Conservation (phyloP, 1,140 invertebrate genomes). For the Pseudomyrmex cubaensis region DNA sequence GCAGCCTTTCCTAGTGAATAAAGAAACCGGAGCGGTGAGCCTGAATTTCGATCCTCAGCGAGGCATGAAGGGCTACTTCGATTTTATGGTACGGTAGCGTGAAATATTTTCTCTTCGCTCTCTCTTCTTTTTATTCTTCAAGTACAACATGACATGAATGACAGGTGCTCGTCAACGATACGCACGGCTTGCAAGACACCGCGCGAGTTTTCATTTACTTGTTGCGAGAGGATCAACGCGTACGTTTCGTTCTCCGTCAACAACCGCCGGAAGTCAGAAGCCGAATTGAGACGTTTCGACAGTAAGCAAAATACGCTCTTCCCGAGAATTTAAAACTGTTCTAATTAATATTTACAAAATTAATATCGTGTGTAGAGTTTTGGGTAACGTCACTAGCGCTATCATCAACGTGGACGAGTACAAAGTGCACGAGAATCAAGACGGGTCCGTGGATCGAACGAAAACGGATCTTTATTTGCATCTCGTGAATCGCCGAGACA, state of each 20-base stretch:
- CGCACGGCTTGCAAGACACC: constrained; percentile 91
- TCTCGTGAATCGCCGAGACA: constrained; percentile 94
- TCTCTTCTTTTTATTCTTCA: too few species aligned
- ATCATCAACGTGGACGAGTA: constrained; percentile 98
- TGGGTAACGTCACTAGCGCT: constrained; percentile 94
- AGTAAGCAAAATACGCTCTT: constrained; percentile 86
- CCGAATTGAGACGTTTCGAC: constrained; percentile 91
- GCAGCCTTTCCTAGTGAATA: constrained; percentile 93
- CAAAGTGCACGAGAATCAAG: constrained; percentile 95
- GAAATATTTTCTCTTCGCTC: too few species aligned
- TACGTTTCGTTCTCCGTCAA: constrained; percentile 95
- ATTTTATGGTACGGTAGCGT: constrained; percentile 89
- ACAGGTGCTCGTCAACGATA: constrained; percentile 94
- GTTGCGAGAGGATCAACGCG: constrained; percentile 95
- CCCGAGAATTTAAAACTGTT: neutral
- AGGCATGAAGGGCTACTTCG: constrained; percentile 98
- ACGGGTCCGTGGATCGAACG: constrained; percentile 96
- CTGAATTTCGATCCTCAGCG: constrained; percentile 98
- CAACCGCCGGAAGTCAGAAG: constrained; percentile 94
- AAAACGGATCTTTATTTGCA: constrained; percentile 97
- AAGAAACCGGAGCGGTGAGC: constrained; percentile 92
- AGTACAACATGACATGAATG: constrained; percentile 45
- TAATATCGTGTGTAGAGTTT: constrained; percentile 84
- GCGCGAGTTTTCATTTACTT: constrained; percentile 96
- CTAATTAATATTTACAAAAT: too few species aligned